These are phyloP conservation scores for Leptoteleia sp. DNA, from an alignment of 1,140 invertebrate genomes.

Conservation along the genomic window DNA sequence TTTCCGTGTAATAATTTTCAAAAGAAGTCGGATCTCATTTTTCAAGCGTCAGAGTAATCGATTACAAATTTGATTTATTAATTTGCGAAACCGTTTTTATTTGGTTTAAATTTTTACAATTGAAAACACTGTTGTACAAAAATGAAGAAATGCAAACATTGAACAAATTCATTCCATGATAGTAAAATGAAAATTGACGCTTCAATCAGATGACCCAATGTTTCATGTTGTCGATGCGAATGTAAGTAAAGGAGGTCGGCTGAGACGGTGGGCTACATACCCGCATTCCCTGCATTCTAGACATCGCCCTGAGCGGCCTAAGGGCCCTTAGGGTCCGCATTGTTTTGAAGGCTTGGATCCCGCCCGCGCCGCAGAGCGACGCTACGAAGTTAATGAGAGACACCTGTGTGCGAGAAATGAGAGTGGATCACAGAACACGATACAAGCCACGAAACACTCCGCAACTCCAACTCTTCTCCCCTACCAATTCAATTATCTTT, in stretches of 20 bases:
- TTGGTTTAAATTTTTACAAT: neutral
- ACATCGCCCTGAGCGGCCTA: constrained; percentile 96
- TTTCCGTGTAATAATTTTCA: no score
- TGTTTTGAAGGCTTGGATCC: constrained; percentile 99
- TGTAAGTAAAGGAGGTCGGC: constrained; percentile 75
- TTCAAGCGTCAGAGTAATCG: constrained; percentile 3
- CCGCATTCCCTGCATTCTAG: constrained; percentile 98
- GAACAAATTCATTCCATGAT: constrained; percentile 23
- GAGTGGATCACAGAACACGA: constrained; percentile 77
- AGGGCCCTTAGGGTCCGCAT: constrained; percentile 97
- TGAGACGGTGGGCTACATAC: constrained; percentile 87
- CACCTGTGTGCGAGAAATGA: constrained; percentile 87
- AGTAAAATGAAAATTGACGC: constrained; percentile 33
- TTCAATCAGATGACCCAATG: constrained; percentile 49
- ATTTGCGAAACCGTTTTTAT: neutral
- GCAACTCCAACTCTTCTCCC: constrained; percentile 28
- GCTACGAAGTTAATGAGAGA: constrained; percentile 98
- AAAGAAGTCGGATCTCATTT: constrained; percentile 29
- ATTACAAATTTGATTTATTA: constrained; percentile 39
- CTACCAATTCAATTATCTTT: constrained; percentile 31
- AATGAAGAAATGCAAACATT: constrained; percentile 20
- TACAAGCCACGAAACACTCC: constrained; percentile 63
- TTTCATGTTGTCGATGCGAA: constrained; percentile 55
- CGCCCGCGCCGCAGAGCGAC: constrained; percentile 94
- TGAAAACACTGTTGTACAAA: constrained; percentile 7